Conservation (phyloP, 2,888 invertebrate species). For the Hypolimnas misippus region DNA sequence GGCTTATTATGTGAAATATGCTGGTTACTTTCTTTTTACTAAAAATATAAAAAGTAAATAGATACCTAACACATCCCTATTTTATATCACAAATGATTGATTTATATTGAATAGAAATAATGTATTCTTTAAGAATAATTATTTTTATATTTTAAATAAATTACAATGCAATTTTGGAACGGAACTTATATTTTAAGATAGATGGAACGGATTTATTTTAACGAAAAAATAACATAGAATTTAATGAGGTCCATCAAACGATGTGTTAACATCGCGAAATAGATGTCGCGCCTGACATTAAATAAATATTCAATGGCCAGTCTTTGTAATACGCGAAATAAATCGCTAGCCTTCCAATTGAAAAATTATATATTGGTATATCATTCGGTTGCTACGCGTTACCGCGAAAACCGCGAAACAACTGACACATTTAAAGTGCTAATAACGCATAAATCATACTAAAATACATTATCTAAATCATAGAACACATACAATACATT, state of each 20-base stretch:
- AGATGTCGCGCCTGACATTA: conserved; percentile 38
- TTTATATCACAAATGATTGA: no score
- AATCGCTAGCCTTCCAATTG: conserved; percentile 24
- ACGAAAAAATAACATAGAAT: conserved; percentile 32
- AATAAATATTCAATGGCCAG: conserved; percentile 30
- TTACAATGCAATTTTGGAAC: not conserved
- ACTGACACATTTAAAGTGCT: conserved; percentile 51
- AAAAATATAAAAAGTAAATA: no score
- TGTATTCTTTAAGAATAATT: not conserved
- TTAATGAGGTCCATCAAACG: conserved; percentile 38
- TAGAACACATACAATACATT: not conserved
- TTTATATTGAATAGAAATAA: not conserved
- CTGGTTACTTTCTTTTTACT: no score
- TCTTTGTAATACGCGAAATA: conserved; percentile 21
- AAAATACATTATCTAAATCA: conserved; percentile 54
- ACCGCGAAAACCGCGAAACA: conserved; percentile 15
- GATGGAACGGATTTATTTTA: conserved; percentile 35
- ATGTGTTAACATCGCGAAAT: conserved; percentile 39
- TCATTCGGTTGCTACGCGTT: conserved; percentile 12
- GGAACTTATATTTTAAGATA: conserved; percentile 31
- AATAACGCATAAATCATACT: conserved; percentile 61
- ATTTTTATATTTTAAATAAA: not conserved
- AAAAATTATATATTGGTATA: conserved; percentile 21
- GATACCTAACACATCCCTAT: no score
- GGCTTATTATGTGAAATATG: not conserved